Evolutionary conservation across 2,113 vertebrate genomes (phyloP).

Genomic region (Pterocles burchelli): DNA sequence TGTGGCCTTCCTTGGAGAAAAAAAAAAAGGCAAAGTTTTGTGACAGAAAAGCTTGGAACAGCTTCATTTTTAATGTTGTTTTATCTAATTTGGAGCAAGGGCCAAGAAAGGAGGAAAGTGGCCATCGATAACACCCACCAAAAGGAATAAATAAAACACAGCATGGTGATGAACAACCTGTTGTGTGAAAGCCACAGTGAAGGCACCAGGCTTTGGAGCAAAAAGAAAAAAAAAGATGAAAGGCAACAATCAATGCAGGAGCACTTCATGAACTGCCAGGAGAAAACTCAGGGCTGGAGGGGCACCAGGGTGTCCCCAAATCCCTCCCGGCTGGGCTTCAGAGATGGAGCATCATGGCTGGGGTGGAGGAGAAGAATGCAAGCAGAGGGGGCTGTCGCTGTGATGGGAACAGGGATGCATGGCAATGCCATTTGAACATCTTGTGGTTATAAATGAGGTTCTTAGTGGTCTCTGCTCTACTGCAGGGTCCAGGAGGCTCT

Average conservation of each 20-base stretch:
- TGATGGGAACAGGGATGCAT: neutral
- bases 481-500: neutral
- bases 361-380: neutral
- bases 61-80: neutral
- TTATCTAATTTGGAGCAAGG: neutral
- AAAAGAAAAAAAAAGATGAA: neutral
- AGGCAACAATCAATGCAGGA: constrained; percentile 19
- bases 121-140: neutral
- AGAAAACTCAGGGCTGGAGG: neutral
- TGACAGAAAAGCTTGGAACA: constrained; percentile 13
- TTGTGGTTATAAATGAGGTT: neutral
- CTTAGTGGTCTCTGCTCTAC: neutral
- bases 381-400: neutral
- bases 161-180: constrained; percentile 31
- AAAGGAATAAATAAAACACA: constrained; percentile 25
- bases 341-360: accelerated
- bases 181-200: neutral
- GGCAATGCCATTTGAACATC: neutral
- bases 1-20: neutral
- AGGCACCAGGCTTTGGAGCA: neutral
- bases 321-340: neutral
- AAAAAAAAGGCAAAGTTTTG: neutral
- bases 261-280: neutral
- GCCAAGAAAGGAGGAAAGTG: constrained; percentile 12
- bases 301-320: neutral